Evolutionary conservation across 2,113 vertebrate genomes (phyloP).

Genomic region (Rafetus swinhoei): DNA sequence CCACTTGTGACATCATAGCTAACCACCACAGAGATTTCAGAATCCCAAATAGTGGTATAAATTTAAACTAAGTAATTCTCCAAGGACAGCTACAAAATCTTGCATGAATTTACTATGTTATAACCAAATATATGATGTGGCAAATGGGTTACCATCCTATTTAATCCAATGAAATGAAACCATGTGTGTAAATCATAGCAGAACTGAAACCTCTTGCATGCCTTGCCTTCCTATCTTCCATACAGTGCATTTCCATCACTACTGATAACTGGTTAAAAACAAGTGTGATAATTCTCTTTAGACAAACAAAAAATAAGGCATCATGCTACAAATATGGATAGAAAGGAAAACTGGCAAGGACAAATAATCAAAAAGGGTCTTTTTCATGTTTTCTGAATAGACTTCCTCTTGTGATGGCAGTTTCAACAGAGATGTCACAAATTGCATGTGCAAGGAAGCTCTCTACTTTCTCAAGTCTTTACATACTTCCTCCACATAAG

Average conservation of each 20-base stretch:
- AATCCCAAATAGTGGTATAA: constrained; percentile 6
- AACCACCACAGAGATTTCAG: constrained; percentile 1
- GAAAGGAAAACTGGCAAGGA: not conserved
- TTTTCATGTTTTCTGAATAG: not conserved
- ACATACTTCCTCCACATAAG: accelerated
- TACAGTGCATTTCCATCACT: not conserved
- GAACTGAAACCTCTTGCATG: not conserved
- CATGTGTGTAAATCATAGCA: not conserved
- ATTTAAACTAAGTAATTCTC: constrained; percentile 11
- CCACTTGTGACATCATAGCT: not conserved
- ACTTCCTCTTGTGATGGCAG: not conserved
- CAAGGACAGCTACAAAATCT: constrained; percentile 35
- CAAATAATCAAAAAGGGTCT: not conserved
- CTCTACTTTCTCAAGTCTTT: not conserved
- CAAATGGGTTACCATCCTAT: constrained; percentile 17
- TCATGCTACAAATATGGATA: not conserved
- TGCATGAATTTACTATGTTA: constrained; percentile 35
- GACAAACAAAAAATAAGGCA: not conserved
- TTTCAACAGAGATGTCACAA: not conserved
- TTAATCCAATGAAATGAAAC: constrained; percentile 35
- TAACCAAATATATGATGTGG: not conserved
- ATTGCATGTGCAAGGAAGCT: not conserved
- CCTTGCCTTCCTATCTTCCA: not conserved
- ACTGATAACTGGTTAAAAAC: not conserved
- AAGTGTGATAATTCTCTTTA: not conserved